A percentile compares a stretch with the other conserved stretches of the same genome.
Conservation (phyloP, 2,113 vertebrate genomes). For the Taxidea taxus region DNA sequence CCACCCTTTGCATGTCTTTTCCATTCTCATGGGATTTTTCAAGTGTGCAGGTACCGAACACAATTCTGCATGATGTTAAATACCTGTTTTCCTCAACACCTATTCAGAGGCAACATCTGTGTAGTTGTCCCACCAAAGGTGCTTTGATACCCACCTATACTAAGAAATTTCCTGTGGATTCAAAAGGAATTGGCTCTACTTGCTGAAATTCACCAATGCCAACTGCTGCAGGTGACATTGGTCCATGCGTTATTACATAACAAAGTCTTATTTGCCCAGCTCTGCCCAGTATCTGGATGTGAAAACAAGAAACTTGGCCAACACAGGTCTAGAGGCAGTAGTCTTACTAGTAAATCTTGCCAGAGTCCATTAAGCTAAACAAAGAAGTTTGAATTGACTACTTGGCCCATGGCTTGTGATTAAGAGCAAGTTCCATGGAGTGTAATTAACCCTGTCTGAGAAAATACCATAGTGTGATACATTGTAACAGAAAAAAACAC, state of each 20-base stretch:
- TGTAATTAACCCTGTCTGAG: background rate
- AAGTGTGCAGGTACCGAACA: background rate
- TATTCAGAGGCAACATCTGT: background rate
- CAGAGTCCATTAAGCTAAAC: background rate
- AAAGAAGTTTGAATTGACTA: background rate
- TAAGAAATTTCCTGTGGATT: background rate
- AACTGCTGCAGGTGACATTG: background rate
- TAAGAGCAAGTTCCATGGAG: background rate
- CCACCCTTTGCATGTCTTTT: background rate
- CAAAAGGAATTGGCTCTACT: background rate
- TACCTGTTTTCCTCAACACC: background rate
- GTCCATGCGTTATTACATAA: background rate
- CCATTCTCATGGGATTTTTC: background rate
- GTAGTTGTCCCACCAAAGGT: slow-evolving; percentile 8
- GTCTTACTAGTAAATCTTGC: background rate
- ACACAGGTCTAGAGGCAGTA: background rate
- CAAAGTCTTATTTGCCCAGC: background rate
- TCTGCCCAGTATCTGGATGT: background rate
- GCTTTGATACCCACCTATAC: background rate
- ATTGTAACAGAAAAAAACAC: background rate
- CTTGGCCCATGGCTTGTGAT: background rate
- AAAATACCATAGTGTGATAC: background rate
- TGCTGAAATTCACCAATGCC: background rate
- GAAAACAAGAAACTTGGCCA: slow-evolving; percentile 8
- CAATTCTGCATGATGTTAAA: background rate